phyloP scores from a whole-genome alignment of 2,113 vertebrate species.

The Hippocampus abdominalis region DNA sequence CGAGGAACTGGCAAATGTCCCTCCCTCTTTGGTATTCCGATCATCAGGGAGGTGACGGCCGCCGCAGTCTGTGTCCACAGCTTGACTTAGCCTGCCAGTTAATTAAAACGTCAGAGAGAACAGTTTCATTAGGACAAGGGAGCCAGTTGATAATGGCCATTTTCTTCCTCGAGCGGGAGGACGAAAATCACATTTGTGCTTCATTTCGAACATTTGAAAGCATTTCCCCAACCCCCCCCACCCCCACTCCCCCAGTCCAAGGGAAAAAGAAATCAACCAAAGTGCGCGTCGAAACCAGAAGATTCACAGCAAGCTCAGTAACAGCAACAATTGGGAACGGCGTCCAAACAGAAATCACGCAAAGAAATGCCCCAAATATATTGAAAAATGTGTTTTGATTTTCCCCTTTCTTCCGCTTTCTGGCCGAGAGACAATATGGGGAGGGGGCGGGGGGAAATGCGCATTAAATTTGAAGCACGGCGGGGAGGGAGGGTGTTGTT shows the following conservation, averaged over 20 bases:
- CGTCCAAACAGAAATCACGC: too few relatives aligned
- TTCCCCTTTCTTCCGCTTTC: neutral
- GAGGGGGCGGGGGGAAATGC: conserved; percentile 40
- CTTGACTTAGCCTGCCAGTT: conserved; percentile 61
- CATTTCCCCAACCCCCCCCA: neutral
- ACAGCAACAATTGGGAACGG: neutral
- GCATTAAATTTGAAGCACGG: conserved; percentile 74
- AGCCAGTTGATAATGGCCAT: conserved; percentile 49
- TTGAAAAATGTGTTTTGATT: neutral
- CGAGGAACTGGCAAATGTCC: conserved; percentile 19
- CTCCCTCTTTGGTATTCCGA: conserved; percentile 60
- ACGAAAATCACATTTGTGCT: conserved; percentile 16
- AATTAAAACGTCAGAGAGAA: conserved; percentile 68
- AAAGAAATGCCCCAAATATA: neutral
- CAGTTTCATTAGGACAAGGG: conserved; percentile 64
- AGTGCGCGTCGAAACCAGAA: neutral
- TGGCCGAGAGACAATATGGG: conserved; percentile 64
- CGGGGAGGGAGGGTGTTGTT: conserved; percentile 66
- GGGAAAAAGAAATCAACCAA: too few relatives aligned
- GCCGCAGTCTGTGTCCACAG: conserved; percentile 62
- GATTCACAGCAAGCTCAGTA: neutral
- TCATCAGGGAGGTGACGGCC: conserved; percentile 50
- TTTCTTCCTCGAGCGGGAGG: neutral
- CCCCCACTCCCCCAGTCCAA: too few relatives aligned
- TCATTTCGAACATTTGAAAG: conserved; percentile 24